Percentiles rank a stretch among this genome's conserved stretches.
phyloP scores from a whole-genome alignment of 2,113 vertebrate genomes.

The Megaceryle torquata region DNA sequence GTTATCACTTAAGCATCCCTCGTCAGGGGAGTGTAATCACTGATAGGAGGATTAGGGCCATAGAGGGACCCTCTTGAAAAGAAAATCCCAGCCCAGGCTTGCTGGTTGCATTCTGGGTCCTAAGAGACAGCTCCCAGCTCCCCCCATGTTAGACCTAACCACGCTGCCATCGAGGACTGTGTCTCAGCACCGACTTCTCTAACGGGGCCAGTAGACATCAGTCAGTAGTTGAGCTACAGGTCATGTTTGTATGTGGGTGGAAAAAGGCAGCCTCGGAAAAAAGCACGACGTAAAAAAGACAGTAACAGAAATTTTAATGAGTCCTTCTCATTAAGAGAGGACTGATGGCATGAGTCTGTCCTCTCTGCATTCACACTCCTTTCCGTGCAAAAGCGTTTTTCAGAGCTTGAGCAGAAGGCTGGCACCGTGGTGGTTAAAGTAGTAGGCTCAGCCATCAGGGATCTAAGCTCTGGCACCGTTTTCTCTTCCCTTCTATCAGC shows the following conservation, averaged over 20 bases:
- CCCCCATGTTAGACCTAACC: not conserved
- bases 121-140: not conserved
- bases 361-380: not conserved
- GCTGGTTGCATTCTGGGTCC: not conserved
- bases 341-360: not conserved
- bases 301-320: not conserved
- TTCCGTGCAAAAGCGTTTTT: not conserved
- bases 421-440: not conserved
- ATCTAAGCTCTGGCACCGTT: not conserved
- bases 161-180: accelerated
- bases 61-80: not conserved
- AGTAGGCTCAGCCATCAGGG: not conserved
- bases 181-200: not conserved
- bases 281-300: not conserved
- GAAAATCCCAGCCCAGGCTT: not conserved
- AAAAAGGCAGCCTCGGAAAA: not conserved
- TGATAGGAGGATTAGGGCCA: not conserved
- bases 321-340: not conserved
- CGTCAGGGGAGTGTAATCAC: slow-evolving; percentile 14
- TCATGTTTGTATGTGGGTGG: not conserved
- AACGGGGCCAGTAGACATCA: not conserved
- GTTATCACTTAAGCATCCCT: slow-evolving; percentile 16
- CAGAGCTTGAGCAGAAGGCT: not conserved
- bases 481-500: not conserved
- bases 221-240: not conserved